A percentile compares a stretch with the other conserved stretches of the same genome.
phyloP scores from a whole-genome alignment of 2,888 invertebrate genomes.

The Belgica antarctica region DNA sequence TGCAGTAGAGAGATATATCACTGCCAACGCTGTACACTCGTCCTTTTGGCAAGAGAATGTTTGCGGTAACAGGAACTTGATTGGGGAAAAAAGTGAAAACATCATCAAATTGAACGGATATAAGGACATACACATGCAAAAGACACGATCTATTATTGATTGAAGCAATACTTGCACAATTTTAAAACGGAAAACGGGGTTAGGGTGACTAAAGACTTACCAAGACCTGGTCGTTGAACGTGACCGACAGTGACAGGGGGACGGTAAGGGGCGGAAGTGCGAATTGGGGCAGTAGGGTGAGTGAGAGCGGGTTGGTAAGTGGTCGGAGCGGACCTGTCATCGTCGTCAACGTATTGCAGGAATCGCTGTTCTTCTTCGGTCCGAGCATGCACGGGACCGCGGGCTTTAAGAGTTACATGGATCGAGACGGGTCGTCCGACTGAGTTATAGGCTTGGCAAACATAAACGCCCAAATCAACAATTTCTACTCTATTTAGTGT shows the following conservation, averaged over 20 bases:
- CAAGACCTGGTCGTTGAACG: conserved; percentile 45
- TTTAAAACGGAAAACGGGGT: neutral
- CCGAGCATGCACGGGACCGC: conserved; percentile 65
- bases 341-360: conserved; percentile 62
- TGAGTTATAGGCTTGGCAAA: conserved; percentile 87
- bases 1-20: conserved; percentile 70
- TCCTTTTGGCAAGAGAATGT: conserved; percentile 58
- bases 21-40: conserved; percentile 62
- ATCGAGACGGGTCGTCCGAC: conserved; percentile 72
- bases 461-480: conserved; percentile 78
- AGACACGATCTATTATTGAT: neutral
- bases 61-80: conserved; percentile 68
- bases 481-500: conserved; percentile 69
- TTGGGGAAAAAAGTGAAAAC: neutral
- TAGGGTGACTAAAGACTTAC: conserved; percentile 45
- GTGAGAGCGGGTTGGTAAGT: conserved; percentile 54
- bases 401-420: conserved; percentile 69
- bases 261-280: conserved; percentile 49
- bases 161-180: neutral
- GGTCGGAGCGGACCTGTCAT: conserved; percentile 54
- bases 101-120: neutral
- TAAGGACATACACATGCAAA: neutral
- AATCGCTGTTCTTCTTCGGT: conserved; percentile 61
- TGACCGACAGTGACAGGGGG: neutral
- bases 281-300: conserved; percentile 50